A percentile compares a stretch with the other conserved stretches of the same genome.
Conservation (phyloP, 2,797 vertebrate genomes). For the Centroberyx gerrardi region DNA sequence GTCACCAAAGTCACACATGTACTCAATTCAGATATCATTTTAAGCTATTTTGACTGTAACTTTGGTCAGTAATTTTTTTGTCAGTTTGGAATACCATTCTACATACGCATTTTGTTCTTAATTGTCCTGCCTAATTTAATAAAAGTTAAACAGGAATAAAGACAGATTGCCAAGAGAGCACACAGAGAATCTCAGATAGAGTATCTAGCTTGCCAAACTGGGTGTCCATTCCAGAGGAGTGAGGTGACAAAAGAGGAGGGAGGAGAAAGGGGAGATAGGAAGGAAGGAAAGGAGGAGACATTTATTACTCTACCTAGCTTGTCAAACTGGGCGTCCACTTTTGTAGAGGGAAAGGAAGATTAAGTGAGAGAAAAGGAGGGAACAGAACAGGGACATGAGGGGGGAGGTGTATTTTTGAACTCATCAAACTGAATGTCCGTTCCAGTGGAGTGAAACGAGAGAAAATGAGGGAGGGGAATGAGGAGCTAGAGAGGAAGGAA, state of each 20-base stretch:
- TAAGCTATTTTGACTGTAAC: no score
- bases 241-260: conserved; percentile 2
- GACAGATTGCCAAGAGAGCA: background rate
- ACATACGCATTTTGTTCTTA: background rate
- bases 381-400: background rate
- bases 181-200: background rate
- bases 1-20: no score
- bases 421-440: background rate
- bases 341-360: conserved; percentile 13
- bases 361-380: conserved; percentile 19
- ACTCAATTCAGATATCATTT: no score
- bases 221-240: no score
- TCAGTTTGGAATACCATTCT: no score
- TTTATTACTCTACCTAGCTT: background rate
- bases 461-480: background rate
- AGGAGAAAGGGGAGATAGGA: conserved; percentile 1
- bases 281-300: conserved; percentile 50
- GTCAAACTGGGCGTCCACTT: background rate
- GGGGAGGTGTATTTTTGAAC: no score
- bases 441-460: background rate
- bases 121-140: background rate
- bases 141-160: background rate
- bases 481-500: conserved; percentile 31
- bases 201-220: background rate
- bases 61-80: no score